These are phyloP conservation scores for Incurvaria masculella DNA, from an alignment of 2,888 invertebrate species.

Conservation along the genomic window DNA sequence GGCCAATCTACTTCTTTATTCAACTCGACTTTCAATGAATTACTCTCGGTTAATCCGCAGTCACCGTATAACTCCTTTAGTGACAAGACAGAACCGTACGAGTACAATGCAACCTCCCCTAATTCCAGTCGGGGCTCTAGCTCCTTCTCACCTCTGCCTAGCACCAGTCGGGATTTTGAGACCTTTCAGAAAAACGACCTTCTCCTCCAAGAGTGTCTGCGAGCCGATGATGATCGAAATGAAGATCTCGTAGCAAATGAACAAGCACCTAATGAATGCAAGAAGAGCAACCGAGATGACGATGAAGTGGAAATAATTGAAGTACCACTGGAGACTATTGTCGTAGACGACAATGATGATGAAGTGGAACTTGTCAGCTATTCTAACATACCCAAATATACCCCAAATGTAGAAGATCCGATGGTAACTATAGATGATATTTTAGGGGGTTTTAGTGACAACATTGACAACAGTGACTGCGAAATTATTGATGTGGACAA, in stretches of 20 bases:
- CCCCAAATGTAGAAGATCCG: too few species aligned
- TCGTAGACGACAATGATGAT: constrained; percentile 14
- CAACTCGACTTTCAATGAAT: too few species aligned
- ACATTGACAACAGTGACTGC: constrained; percentile 11
- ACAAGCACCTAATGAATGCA: too few species aligned
- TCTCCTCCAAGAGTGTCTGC: constrained; percentile 23
- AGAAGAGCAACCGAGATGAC: constrained; percentile 5
- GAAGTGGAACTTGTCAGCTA: neutral
- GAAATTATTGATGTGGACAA: constrained; percentile 27
- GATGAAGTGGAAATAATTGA: constrained; percentile 20
- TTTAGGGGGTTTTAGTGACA: neutral
- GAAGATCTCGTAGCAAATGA: too few species aligned
- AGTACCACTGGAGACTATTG: constrained; percentile 19
- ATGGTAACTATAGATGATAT: too few species aligned
- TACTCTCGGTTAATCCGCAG: too few species aligned
- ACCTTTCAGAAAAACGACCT: constrained; percentile 27
- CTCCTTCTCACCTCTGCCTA: constrained; percentile 28
- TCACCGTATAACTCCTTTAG: too few species aligned
- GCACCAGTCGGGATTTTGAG: constrained; percentile 27
- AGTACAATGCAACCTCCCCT: constrained; percentile 3
- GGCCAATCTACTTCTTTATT: too few species aligned
- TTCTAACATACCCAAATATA: neutral
- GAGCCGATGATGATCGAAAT: neutral
- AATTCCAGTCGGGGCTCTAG: neutral
- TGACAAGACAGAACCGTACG: constrained; percentile 21